These are phyloP conservation scores for Edolisoma coerulescens DNA, from an alignment of 2,113 vertebrate genomes.

Conservation along the genomic window DNA sequence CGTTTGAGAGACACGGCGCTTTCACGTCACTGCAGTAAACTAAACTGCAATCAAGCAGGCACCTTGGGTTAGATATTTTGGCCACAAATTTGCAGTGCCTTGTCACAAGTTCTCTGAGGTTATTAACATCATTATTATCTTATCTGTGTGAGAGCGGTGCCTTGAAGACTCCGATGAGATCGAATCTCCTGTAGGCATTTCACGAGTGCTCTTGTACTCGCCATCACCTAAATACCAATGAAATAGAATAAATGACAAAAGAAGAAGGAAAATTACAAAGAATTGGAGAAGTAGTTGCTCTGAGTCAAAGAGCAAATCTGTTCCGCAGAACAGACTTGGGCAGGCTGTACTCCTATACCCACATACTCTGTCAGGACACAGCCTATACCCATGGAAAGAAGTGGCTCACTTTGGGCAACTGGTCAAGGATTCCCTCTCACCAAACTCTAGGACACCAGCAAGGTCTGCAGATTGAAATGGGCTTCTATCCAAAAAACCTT, in stretches of 20 bases:
- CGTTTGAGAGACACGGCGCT: rapidly evolving
- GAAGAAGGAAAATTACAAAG: not conserved
- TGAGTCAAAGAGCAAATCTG: not conserved
- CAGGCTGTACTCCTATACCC: rapidly evolving
- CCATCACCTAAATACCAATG: not conserved
- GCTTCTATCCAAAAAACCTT: not conserved
- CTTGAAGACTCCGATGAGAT: not conserved
- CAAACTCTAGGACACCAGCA: not conserved
- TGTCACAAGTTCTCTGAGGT: not conserved
- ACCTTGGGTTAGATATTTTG: not conserved
- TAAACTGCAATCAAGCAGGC: not conserved
- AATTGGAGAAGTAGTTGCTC: not conserved
- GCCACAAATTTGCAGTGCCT: not conserved
- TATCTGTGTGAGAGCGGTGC: not conserved
- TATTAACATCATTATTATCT: not conserved
- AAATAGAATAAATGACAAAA: not conserved
- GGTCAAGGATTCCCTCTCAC: not conserved
- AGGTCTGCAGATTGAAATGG: not conserved
- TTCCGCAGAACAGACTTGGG: rapidly evolving
- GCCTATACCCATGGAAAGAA: rapidly evolving
- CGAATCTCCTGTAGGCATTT: not conserved
- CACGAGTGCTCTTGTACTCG: not conserved
- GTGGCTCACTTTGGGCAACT: rapidly evolving
- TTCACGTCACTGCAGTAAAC: not conserved
- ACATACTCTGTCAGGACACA: not conserved